Percentiles rank a stretch among this genome's conserved stretches.
Evolutionary conservation across 2,888 invertebrate genomes (phyloP).

Genomic region (Drosophila macrospina): DNA sequence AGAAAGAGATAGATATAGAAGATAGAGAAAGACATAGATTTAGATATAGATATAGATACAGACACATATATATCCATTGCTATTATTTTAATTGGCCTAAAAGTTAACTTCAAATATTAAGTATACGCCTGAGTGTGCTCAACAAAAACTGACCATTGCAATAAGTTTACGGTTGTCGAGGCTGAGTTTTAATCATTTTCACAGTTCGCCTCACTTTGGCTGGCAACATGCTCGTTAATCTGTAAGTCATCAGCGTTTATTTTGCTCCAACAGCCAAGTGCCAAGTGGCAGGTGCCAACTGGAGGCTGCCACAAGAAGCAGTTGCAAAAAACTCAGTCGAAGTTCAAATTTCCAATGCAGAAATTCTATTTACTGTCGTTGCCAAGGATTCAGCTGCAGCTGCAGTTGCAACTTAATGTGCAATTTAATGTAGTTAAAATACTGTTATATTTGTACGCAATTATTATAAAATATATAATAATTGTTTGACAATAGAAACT

Average conservation of each 20-base stretch:
- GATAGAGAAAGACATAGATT: no score
- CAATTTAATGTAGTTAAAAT: no score
- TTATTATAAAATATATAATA: no score
- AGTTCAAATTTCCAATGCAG: background rate
- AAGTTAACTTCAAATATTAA: slow-evolving; percentile 7
- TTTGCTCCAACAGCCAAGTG: slow-evolving; percentile 52
- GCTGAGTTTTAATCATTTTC: slow-evolving; percentile 61
- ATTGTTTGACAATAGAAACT: no score
- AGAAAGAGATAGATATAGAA: no score
- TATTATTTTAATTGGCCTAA: background rate
- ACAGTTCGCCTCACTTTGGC: slow-evolving; percentile 64
- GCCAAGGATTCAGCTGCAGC: background rate
- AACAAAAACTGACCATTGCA: slow-evolving; percentile 24
- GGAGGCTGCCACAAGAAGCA: slow-evolving; percentile 19
- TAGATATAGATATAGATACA: background rate
- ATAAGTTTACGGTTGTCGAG: slow-evolving; percentile 15
- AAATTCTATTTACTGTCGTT: background rate
- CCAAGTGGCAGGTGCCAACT: slow-evolving; percentile 31
- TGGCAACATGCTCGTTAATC: slow-evolving; percentile 56
- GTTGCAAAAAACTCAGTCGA: background rate
- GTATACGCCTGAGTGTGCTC: slow-evolving; percentile 27
- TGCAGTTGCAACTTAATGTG: background rate
- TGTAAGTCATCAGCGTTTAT: slow-evolving; percentile 66
- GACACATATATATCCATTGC: background rate
- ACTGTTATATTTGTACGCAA: background rate